Evolutionary conservation across 2,797 vertebrate species (phyloP), one percentile per base, ranked within the genome.

Genomic region (Selene dorsalis): DNA sequence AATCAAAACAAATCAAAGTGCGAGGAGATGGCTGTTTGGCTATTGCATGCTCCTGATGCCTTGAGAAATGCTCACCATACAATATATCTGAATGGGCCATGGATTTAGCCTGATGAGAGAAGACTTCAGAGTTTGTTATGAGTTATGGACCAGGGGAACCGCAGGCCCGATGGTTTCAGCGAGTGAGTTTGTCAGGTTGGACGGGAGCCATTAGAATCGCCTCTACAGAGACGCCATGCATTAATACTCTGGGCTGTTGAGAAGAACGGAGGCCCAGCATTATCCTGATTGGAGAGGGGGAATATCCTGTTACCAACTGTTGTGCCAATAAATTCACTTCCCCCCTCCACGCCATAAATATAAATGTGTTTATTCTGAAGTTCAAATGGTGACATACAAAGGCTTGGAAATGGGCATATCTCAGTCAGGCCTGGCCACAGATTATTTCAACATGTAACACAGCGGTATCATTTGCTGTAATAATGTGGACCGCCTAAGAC

Each of bases 1-100:
- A 93, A 93, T 93, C 88, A 85, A 93, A 91, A 92, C 86, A 93
- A 92, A 93, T 91, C 87, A 78, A 77, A 53, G 85, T 4, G 84
- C 26, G 48, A 73, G 68, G 82, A 82, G 86, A 91, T 85, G 84
- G 84, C 82, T 89, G 88, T 61, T 91, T 92, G 92, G 91, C 89
- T 82, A 59, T 86, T 64, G 84, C 74, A 79, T 73, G 81, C 48
- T 81, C 74, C 84, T 57, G 81, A 85, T 90, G 82, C 84, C 89
- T 90, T 86, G 74, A 90, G 83, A 90, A 89, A 84, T 59, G 84
- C 88, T 87, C 87, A 62, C 73, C 83, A 80, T 81, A 84, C 82
- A 79, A 80, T 76, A 68, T 72, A 84, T 86, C 86, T 58, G 83
- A 93, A 82, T 39, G 80, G 79, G 71, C 80, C 58, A 60, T 28